These are phyloP conservation scores for Microctenopoma lineatum DNA, from an alignment of 2,797 vertebrate genomes.

Conservation along the genomic window DNA sequence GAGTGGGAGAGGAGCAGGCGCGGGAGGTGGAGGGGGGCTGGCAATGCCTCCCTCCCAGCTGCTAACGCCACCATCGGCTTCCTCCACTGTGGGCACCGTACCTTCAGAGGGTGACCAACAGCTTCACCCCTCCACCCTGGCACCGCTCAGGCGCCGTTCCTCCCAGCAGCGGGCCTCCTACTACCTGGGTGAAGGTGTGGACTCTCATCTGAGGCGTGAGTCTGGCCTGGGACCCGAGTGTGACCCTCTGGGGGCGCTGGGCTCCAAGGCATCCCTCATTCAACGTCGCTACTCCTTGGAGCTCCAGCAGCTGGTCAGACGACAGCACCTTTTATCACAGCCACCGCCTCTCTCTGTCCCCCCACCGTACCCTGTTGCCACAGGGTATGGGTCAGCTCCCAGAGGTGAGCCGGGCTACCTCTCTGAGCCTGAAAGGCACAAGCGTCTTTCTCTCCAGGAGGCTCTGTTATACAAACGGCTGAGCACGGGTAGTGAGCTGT, in stretches of 20 bases:
- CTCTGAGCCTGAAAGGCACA: constrained; percentile 81
- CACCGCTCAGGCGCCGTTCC: constrained; percentile 80
- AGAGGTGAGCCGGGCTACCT: constrained; percentile 75
- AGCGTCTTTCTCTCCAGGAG: constrained; percentile 88
- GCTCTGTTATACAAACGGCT: constrained; percentile 85
- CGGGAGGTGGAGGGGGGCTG: constrained; percentile 56
- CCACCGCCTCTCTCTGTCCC: constrained; percentile 75
- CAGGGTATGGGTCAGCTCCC: constrained; percentile 65
- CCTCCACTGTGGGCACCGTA: constrained; percentile 51
- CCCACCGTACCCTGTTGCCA: constrained; percentile 65
- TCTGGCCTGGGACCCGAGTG: constrained; percentile 72
- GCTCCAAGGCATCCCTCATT: constrained; percentile 75
- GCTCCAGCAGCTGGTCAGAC: constrained; percentile 83
- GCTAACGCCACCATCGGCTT: constrained; percentile 57
- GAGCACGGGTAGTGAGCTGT: constrained; percentile 82
- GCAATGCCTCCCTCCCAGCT: constrained; percentile 70
- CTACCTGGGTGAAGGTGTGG: constrained; percentile 77
- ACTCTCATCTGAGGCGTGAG: constrained; percentile 77
- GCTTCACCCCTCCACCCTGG: constrained; percentile 76
- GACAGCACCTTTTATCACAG: constrained; percentile 84
- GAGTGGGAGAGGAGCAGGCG: constrained; percentile 60
- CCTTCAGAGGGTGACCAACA: constrained; percentile 77
- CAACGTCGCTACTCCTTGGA: constrained; percentile 85
- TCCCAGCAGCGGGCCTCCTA: constrained; percentile 81
- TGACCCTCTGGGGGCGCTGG: constrained; percentile 66